Conservation (phyloP, 2,888 invertebrate species). For the Ornithoptera alexandrae region DNA sequence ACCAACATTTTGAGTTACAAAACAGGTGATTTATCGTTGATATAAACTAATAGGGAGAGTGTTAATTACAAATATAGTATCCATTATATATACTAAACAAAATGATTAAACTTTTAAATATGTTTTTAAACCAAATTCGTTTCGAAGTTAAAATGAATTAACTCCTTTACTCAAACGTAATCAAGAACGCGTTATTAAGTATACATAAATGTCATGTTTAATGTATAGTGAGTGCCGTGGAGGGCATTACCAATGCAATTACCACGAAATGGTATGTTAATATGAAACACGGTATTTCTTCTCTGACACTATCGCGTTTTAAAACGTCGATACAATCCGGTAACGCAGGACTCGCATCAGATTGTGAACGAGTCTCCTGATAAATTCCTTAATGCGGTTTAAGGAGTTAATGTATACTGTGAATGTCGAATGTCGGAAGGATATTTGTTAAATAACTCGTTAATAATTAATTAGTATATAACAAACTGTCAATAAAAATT, state of each 20-base stretch:
- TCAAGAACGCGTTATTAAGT: constrained; percentile 19
- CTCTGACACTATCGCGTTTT: constrained; percentile 14
- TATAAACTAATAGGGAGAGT: no score
- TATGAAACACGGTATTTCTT: constrained; percentile 23
- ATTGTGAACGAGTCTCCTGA: constrained; percentile 4
- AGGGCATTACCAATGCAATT: constrained; percentile 13
- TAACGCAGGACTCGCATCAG: constrained; percentile 6
- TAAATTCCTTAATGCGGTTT: constrained; percentile 11
- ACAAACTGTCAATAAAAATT: no score
- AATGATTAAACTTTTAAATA: no score
- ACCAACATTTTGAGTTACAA: no score
- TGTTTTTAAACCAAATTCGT: no score
- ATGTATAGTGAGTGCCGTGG: constrained; percentile 28
- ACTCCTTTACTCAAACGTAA: not conserved
- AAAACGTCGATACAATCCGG: constrained; percentile 11
- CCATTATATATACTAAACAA: no score
- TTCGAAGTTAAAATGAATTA: not conserved
- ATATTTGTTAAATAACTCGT: not conserved
- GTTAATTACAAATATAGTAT: no score
- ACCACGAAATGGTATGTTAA: constrained; percentile 21
- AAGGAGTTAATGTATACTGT: not conserved
- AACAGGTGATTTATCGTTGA: no score
- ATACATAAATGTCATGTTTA: constrained; percentile 34
- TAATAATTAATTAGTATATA: not conserved
- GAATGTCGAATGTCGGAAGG: not conserved